Percentiles rank a stretch among this genome's conserved stretches.
Evolutionary conservation across 2,797 vertebrate genomes (phyloP).

Genomic region (Geotrypetes seraphini): DNA sequence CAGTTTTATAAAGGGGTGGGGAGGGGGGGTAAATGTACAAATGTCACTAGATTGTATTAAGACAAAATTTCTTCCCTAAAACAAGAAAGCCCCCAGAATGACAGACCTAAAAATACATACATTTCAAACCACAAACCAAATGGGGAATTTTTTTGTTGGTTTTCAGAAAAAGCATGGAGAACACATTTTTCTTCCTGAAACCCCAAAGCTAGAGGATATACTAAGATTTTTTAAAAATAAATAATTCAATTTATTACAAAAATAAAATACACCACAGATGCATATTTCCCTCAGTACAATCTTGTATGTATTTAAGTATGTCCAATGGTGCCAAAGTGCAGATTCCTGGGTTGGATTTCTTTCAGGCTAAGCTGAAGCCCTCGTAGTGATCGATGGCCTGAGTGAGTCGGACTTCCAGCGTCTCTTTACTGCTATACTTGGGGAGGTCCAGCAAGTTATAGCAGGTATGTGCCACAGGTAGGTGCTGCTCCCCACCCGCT

Average conservation of each 20-base stretch:
- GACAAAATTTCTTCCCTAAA: too few relatives aligned
- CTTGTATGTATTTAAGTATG: not conserved
- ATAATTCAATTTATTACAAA: constrained; percentile 23
- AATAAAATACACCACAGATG: constrained; percentile 35
- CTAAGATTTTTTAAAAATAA: constrained; percentile 1
- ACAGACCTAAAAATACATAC: too few relatives aligned
- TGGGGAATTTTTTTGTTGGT: too few relatives aligned
- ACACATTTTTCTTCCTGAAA: constrained; percentile 7
- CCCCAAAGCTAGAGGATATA: not conserved
- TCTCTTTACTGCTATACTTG: constrained; percentile 88
- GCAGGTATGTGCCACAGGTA: constrained; percentile 94
- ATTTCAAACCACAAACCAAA: too few relatives aligned
- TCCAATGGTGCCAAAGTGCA: not conserved
- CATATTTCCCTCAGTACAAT: not conserved
- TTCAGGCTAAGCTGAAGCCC: constrained; percentile 88
- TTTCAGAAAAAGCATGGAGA: constrained; percentile 10
- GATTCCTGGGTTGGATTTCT: not conserved
- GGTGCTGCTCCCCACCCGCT: constrained; percentile 72
- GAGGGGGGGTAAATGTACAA: too few relatives aligned
- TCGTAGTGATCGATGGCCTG: constrained; percentile 92
- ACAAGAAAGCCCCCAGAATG: too few relatives aligned
- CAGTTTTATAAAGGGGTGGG: too few relatives aligned
- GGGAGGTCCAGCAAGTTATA: constrained; percentile 96
- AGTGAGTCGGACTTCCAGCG: constrained; percentile 68
- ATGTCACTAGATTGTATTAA: too few relatives aligned